Evolutionary conservation across 2,797 vertebrate genomes (phyloP), one percentile per base, ranked within the genome.

Genomic region (Lycodopsis pacificus): DNA sequence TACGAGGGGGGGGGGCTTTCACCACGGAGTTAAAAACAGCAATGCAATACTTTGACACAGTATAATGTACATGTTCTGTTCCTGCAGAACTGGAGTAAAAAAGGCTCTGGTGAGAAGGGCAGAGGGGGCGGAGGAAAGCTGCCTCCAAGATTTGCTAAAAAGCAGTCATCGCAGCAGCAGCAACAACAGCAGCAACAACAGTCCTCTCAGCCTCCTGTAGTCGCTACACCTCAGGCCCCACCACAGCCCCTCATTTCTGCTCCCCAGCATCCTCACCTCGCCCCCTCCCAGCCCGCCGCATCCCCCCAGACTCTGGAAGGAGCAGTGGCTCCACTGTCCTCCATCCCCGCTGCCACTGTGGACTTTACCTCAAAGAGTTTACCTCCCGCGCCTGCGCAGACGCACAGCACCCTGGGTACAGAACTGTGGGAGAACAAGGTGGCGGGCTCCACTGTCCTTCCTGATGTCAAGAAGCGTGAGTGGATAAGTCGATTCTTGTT

Each of bases 371-470:
- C 96, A 67, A 98, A 98, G 86, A 93, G 89, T 71, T 89, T 97
- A 7, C 94, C 95, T 38, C 92, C 86, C 0, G 65, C 94, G 3
- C 76, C 94, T 2, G 56, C 87, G 3, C 96, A 96, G 82, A 65
- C 96, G 0, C 97, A 97, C 87, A 96, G 93, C 49, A 89, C 95
- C 66, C 92, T 99, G 32, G 96, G 96, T 80, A 93, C 97, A n/a
- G 98, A 99, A 53, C 85, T 99, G 6, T 99, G 98, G 98, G 98
- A 99, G 86, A 99, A 94, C 90, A 99, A 99, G 92, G 96, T 96
- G 72, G 90, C 96, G 3, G 85, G 95, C 38, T 86, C 97, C 51
- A 84, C 95, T 7, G 96, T 96, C 77, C 95, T 98, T 49, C 94
- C 96, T 46, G 98, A 99, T 25, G 95, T 99, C 81, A 99, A 99